A percentile compares a stretch with the other conserved stretches of the same genome.
Conservation (phyloP, 2,113 vertebrate species). For the Ardeotis arabs region DNA sequence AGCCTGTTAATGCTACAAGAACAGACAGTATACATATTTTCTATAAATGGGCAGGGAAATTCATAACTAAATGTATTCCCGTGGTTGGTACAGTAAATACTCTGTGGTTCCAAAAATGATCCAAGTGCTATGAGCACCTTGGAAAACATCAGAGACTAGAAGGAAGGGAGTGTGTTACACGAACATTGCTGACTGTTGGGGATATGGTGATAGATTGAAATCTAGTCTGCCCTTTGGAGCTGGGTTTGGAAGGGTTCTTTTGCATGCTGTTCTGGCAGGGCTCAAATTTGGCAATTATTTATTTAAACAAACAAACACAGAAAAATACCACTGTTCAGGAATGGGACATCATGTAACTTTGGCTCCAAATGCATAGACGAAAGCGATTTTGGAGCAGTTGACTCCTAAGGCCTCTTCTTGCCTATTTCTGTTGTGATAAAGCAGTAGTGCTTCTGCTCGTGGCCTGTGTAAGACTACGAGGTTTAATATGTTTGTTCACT, state of each 20-base stretch:
- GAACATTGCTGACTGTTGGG: background rate
- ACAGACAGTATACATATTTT: slow-evolving; percentile 32
- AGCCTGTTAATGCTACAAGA: slow-evolving; percentile 37
- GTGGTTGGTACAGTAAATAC: slow-evolving; percentile 15
- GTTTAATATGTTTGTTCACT: background rate
- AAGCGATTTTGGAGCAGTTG: background rate
- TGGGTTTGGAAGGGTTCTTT: background rate
- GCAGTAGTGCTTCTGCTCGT: background rate
- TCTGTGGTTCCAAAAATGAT: slow-evolving; percentile 31
- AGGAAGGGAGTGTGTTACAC: background rate
- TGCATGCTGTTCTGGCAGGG: background rate
- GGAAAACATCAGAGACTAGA: slow-evolving; percentile 29
- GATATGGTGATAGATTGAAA: slow-evolving; percentile 17
- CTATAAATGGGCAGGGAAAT: slow-evolving; percentile 41
- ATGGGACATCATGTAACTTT: background rate
- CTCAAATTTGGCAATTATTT: slow-evolving; percentile 29
- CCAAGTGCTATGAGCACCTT: slow-evolving; percentile 10
- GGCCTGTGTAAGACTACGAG: background rate
- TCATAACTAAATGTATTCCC: background rate
- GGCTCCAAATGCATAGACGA: background rate
- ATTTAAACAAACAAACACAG: slow-evolving; percentile 33
- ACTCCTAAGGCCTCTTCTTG: background rate
- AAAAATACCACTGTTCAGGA: background rate
- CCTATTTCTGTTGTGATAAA: background rate
- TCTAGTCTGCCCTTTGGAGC: background rate